These are phyloP conservation scores for Bombus confusus DNA, from an alignment of 1,140 invertebrate genomes.

Conservation along the genomic window DNA sequence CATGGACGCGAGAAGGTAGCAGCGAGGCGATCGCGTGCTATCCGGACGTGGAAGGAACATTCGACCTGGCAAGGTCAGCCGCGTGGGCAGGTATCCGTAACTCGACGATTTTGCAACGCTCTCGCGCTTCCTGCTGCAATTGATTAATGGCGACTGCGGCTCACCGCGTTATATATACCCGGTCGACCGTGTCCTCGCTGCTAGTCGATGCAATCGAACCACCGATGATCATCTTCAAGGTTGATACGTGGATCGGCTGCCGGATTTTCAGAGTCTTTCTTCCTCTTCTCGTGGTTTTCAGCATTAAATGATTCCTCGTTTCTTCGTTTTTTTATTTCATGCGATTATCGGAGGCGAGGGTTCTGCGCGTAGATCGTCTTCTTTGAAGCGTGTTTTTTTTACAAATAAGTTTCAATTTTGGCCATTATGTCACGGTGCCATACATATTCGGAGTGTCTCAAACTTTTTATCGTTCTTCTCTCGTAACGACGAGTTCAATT, in stretches of 20 bases:
- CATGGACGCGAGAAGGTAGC: slow-evolving; percentile 2
- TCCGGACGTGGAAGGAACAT: slow-evolving; percentile 59
- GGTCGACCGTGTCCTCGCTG: neutral
- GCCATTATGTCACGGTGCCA: no score
- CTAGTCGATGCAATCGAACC: neutral
- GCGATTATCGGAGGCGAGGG: no score
- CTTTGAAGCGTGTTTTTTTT: no score
- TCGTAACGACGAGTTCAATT: no score
- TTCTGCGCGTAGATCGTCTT: accelerated
- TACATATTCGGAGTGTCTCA: no score
- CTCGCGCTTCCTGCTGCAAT: slow-evolving; percentile 70
- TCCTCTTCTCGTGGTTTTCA: accelerated
- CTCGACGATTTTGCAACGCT: slow-evolving; percentile 72
- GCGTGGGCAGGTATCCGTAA: slow-evolving; percentile 68
- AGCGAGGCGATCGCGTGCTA: slow-evolving; percentile 21
- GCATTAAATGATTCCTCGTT: neutral
- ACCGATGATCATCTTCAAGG: neutral
- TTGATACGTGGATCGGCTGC: neutral
- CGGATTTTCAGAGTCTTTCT: neutral
- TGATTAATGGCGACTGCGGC: slow-evolving; percentile 70
- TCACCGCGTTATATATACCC: slow-evolving; percentile 14
- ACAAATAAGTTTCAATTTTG: no score
- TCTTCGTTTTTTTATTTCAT: neutral
- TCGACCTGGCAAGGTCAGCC: slow-evolving; percentile 71
- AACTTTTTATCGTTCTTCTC: no score